Base-by-base conservation (phyloP, 2,113 vertebrate species). In the Malurus elegans region DNA sequence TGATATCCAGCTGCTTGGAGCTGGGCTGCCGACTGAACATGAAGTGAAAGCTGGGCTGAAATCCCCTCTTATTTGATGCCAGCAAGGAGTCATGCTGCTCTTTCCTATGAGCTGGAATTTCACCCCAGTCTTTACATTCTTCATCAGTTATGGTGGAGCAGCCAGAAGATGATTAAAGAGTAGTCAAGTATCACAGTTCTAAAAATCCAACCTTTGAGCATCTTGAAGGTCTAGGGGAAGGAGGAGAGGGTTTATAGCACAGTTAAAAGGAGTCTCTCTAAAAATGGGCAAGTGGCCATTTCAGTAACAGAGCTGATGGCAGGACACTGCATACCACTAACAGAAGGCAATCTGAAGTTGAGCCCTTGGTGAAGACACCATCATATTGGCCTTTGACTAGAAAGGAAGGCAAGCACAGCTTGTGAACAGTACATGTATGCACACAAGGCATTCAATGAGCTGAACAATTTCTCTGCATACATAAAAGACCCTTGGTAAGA, bases 101-200 rank as follows among this genome's bases (percentile, higher is more conserved):
- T 62, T 78, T 85, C 75, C 47, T 88, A 32, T 2, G 9, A 93
- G 79, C 66, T 76, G 86, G 88, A 86, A 95, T 92, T 90, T 93
- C 85, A 86, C 31, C 75, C 60, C 79, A 53, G 67, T 83, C 92
- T 86, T 94, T 74, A 92, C 93, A 93, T 97, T 95, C 94, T 93
- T 93, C 0, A 3, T 94, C 25, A 0, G 56, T 88, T 93, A 78
- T 23, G 81, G 60, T 7, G 36, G 40, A 80, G 47, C 60, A 90
- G 71, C 62, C 92, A 62, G 75, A 88, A 80, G 67, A 83, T 28
- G 2, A 75, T 72, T 54, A 94, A 47, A 79, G 71, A 82, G 44
- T 26, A 40, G 79, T 36, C 72, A 83, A 90, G 72, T 36, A 78
- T 86, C 64, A n/a, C 42, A 66, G 69, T 78, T 94, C 54, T 67